Conservation (phyloP, 2,113 vertebrate species). For the Sander vitreus region DNA sequence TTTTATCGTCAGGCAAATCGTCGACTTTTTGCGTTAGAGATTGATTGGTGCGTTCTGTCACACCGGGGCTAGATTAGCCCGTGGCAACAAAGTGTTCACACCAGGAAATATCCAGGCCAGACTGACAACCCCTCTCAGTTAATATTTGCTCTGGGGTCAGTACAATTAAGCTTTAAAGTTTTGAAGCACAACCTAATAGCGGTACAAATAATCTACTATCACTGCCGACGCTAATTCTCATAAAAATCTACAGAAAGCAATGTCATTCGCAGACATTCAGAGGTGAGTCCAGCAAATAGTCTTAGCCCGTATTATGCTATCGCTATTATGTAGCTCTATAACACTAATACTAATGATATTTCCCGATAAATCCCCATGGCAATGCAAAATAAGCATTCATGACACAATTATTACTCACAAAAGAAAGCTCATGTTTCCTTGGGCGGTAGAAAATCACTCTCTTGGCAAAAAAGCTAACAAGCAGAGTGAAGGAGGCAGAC, state of each 20-base stretch:
- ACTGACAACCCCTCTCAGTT: not conserved
- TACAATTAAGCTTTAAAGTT: accelerated
- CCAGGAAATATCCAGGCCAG: slow-evolving; percentile 68
- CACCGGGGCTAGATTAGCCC: slow-evolving; percentile 4
- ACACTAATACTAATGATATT: not conserved
- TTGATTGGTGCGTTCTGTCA: not conserved
- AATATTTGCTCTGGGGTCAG: accelerated
- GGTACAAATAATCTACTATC: accelerated
- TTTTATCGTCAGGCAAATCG: not conserved
- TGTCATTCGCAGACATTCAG: not conserved
- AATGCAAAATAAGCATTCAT: not conserved
- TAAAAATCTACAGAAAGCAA: not conserved
- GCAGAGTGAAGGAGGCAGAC: slow-evolving; percentile 29
- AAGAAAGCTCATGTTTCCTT: slow-evolving; percentile 84
- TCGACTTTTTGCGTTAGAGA: not conserved
- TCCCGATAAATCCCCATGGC: not conserved
- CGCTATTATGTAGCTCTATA: slow-evolving; percentile 25
- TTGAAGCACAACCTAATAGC: accelerated
- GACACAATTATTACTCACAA: slow-evolving; percentile 76
- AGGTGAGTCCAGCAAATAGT: slow-evolving; percentile 65
- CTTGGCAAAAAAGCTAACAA: slow-evolving; percentile 33
- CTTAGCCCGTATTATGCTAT: slow-evolving; percentile 51
- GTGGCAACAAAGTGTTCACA: slow-evolving; percentile 11
- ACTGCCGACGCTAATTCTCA: no score
- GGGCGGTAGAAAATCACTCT: slow-evolving; percentile 26